Conservation (phyloP, 2,797 vertebrate species). For the Pangasius macronema region DNA sequence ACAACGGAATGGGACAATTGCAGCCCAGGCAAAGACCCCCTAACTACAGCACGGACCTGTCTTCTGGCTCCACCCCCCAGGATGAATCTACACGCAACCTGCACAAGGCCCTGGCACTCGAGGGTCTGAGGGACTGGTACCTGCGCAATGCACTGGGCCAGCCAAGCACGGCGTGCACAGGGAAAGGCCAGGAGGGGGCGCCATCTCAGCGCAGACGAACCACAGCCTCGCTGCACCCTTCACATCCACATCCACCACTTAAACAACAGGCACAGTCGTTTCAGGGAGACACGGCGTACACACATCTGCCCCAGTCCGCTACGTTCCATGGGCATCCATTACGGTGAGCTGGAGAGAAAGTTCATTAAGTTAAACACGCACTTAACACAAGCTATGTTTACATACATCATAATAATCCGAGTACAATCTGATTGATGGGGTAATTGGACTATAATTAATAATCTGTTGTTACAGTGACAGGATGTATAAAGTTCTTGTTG, state of each 20-base stretch:
- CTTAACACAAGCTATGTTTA: neutral
- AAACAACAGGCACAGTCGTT: slow-evolving; percentile 61
- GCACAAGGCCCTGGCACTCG: slow-evolving; percentile 86
- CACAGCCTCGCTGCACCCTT: slow-evolving; percentile 61
- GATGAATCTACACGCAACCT: slow-evolving; percentile 78
- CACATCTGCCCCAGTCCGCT: slow-evolving; percentile 81
- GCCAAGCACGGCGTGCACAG: slow-evolving; percentile 18
- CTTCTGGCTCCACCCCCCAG: slow-evolving; percentile 47
- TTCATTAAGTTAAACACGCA: neutral
- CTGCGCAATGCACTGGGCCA: slow-evolving; percentile 81
- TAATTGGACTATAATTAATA: neutral
- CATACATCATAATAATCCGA: neutral
- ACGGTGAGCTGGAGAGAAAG: slow-evolving; percentile 68
- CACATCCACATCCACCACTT: slow-evolving; percentile 59
- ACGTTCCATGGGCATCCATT: slow-evolving; percentile 86
- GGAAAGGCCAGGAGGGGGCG: slow-evolving; percentile 62
- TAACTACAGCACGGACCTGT: slow-evolving; percentile 52
- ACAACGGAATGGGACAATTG: slow-evolving; percentile 58
- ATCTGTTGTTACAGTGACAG: neutral
- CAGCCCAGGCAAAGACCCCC: slow-evolving; percentile 38
- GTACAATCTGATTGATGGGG: neutral
- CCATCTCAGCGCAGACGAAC: slow-evolving; percentile 63
- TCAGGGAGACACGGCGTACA: slow-evolving; percentile 61
- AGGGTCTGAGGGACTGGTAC: slow-evolving; percentile 91
- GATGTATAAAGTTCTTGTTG: neutral